These are phyloP conservation scores for Hydrotaea cyrtoneurina DNA, from an alignment of 2,888 invertebrate species.

Conservation along the genomic window DNA sequence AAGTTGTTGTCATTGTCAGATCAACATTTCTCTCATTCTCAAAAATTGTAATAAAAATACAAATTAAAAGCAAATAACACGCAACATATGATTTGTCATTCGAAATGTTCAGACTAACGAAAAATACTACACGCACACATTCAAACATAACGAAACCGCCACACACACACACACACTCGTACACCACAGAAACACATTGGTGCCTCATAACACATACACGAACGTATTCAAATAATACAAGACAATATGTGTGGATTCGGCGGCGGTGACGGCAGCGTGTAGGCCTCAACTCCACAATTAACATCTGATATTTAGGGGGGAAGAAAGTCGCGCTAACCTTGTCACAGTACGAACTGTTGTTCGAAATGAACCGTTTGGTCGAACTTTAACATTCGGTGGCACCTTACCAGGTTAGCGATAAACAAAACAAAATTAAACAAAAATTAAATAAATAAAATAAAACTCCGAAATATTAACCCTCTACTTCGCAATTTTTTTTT, in stretches of 20 bases:
- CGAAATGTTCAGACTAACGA: conserved; percentile 16
- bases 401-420: too few relatives aligned
- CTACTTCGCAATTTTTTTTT: too few relatives aligned
- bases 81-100: conserved; percentile 53
- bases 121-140: not conserved
- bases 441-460: too few relatives aligned
- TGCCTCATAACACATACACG: not conserved
- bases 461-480: too few relatives aligned
- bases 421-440: too few relatives aligned
- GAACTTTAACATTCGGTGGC: too few relatives aligned
- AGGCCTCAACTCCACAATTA: too few relatives aligned
- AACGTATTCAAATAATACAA: not conserved
- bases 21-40: conserved; percentile 11
- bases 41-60: conserved; percentile 32
- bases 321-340: too few relatives aligned
- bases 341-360: too few relatives aligned
- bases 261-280: not conserved
- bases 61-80: conserved; percentile 48
- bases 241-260: not conserved
- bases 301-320: too few relatives aligned
- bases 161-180: too few relatives aligned
- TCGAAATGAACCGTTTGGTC: too few relatives aligned
- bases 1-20: conserved; percentile 48
- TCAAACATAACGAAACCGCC: not conserved
- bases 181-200: not conserved